These are phyloP conservation scores for Aselliscus stoliczkanus DNA, from an alignment of 2,797 vertebrate genomes.

Conservation along the genomic window DNA sequence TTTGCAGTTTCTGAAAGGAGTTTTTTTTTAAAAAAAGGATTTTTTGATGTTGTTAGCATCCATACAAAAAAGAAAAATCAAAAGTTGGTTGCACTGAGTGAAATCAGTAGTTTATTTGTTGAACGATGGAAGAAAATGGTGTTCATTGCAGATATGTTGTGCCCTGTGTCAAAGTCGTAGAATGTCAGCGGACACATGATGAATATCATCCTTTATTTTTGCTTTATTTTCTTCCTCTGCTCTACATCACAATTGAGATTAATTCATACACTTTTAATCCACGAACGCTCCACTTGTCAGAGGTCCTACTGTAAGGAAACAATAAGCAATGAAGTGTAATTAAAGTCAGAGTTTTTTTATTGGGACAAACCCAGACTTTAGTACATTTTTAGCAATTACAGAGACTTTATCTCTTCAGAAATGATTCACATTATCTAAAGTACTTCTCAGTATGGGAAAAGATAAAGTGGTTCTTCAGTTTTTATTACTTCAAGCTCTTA, in stretches of 20 bases:
- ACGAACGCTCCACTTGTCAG: not conserved
- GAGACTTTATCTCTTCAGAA: not conserved
- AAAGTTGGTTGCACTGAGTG: not conserved
- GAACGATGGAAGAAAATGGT: not conserved
- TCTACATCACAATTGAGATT: not conserved
- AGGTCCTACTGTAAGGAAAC: not conserved
- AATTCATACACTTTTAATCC: not conserved
- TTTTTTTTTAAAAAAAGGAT: not conserved
- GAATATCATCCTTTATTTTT: not conserved
- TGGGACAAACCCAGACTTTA: not conserved
- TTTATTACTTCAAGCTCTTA: not conserved
- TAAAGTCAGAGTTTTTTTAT: not conserved
- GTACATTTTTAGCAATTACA: not conserved
- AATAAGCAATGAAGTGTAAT: not conserved
- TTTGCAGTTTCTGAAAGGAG: conserved; percentile 34
- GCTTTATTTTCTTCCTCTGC: not conserved
- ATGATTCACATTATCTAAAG: not conserved
- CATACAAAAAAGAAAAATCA: not conserved
- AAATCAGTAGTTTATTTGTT: not conserved
- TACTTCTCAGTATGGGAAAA: not conserved
- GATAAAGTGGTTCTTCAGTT: not conserved
- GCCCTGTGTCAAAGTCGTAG: not conserved
- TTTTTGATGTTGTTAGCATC: not conserved
- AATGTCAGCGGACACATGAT: not conserved
- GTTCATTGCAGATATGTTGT: not conserved